Evolutionary conservation across 1,140 invertebrate genomes (phyloP).

Genomic region (Stegodyphus dumicola): DNA sequence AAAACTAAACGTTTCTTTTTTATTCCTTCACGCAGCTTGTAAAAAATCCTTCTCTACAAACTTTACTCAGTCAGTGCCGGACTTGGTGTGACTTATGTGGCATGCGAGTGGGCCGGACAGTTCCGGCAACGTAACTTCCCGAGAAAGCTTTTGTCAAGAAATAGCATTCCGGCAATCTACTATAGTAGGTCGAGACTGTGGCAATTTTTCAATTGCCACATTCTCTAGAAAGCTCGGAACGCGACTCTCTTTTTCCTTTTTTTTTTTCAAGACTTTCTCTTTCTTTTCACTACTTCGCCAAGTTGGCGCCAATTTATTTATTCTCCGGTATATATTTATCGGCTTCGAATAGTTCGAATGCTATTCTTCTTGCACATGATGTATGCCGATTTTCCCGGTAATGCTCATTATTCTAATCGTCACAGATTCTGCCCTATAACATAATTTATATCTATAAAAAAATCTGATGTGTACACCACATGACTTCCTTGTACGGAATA

Average conservation of each 20-base stretch:
- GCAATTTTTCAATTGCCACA: slow-evolving; percentile 57
- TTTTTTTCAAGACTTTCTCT: slow-evolving; percentile 14
- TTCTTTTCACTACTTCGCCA: slow-evolving; percentile 12
- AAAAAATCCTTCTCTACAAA: slow-evolving; percentile 3
- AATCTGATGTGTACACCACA: no score
- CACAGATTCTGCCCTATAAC: no score
- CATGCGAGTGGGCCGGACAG: slow-evolving; percentile 25
- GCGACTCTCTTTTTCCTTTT: neutral
- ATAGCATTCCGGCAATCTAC: slow-evolving; percentile 52
- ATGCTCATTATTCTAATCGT: no score
- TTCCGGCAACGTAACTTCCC: slow-evolving; percentile 52
- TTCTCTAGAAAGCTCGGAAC: no score
- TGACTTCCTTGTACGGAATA: no score
- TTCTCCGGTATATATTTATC: neutral
- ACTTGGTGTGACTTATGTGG: slow-evolving; percentile 40
- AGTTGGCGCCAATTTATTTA: slow-evolving; percentile 49
- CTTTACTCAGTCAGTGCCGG: neutral
- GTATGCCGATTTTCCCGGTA: no score
- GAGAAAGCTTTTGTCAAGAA: slow-evolving; percentile 54
- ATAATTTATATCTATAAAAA: no score
- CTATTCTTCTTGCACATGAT: no score
- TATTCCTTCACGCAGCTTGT: neutral
- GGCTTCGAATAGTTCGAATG: no score
- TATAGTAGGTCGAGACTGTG: slow-evolving; percentile 40
- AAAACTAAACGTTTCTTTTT: no score